Base-by-base conservation (phyloP, 1,140 invertebrate genomes). In the Rhagoletis zephyria region DNA sequence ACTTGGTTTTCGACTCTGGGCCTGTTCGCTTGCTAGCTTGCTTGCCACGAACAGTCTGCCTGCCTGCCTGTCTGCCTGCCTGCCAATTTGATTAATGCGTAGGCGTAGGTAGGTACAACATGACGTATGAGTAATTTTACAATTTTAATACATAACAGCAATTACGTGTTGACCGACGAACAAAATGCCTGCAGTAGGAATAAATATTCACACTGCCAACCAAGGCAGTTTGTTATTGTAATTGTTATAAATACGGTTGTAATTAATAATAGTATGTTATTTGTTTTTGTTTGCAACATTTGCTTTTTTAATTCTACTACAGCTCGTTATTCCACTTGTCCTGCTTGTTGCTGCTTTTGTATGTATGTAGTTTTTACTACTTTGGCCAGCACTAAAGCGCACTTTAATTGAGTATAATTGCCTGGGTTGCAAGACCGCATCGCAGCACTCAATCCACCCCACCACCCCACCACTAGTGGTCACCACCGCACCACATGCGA, bases 61-160 rank as follows among this genome's bases (percentile, higher is more conserved):
- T 19, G 74, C 10, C 74, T 56, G 48, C n/a, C 74, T n/a, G 51
- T 10, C 51, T 7, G 10, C 51, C 10, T 19, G 74, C 10, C 74
- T 56, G 48, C n/a, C 74, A 81, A 14, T 56, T 81, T 81, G 74
- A 81, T 81, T 56, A 81, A 81, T 56, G 74, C 51, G 74, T 81
- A 51, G 74, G 48, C 74, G 30, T 30, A 30, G 74, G 74, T 81
- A 4, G 74, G 74, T 81, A 4, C 48, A 19, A 51, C 74, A 81
- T 81, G 74, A 81, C 74, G 74, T 81, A 81, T 81, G 74, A 81
- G 74, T 81, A 81, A 81, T 81, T 81, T 81, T 81, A 81, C 74
- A 81, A 81, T 81, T 81, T 81, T 81, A 81, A 81, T 81, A 30
- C n/a, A 1, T 30, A 81, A 19, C 19, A 30, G 74, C 74, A 81